Evolutionary conservation across 1,140 invertebrate genomes (phyloP).

Genomic region (Mercenaria mercenaria): DNA sequence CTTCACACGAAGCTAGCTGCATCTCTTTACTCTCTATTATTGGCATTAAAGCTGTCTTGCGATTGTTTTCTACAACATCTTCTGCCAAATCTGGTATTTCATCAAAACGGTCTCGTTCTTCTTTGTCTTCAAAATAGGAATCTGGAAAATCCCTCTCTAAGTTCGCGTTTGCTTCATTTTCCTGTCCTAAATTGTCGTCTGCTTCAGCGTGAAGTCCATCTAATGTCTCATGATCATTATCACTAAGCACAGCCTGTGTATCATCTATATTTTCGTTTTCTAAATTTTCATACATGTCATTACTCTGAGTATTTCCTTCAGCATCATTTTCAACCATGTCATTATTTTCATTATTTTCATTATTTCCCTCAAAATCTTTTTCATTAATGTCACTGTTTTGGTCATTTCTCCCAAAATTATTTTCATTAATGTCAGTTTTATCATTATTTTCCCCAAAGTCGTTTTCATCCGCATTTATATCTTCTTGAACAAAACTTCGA

Average conservation of each 20-base stretch:
- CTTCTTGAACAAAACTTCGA: background rate
- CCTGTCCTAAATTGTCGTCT: background rate
- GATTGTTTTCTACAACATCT: background rate
- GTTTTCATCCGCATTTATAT: background rate
- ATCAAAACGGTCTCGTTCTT: constrained; percentile 3
- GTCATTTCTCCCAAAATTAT: background rate
- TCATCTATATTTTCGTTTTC: background rate
- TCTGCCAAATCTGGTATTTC: constrained; percentile 32
- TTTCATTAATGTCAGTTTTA: background rate
- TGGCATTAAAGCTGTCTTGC: background rate
- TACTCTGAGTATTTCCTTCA: background rate
- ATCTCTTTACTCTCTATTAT: background rate
- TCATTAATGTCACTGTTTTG: background rate
- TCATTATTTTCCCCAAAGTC: background rate
- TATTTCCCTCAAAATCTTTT: background rate
- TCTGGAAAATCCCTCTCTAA: background rate
- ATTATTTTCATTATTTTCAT: background rate
- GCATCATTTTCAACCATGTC: background rate
- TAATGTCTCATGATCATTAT: background rate
- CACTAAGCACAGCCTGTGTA: background rate
- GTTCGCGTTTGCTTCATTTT: background rate
- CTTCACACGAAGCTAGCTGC: constrained; percentile 44
- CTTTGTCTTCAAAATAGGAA: background rate
- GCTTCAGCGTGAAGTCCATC: background rate
- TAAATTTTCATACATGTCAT: background rate